phyloP scores from a whole-genome alignment of 2,113 vertebrate species.

The Pterocles gutturalis region DNA sequence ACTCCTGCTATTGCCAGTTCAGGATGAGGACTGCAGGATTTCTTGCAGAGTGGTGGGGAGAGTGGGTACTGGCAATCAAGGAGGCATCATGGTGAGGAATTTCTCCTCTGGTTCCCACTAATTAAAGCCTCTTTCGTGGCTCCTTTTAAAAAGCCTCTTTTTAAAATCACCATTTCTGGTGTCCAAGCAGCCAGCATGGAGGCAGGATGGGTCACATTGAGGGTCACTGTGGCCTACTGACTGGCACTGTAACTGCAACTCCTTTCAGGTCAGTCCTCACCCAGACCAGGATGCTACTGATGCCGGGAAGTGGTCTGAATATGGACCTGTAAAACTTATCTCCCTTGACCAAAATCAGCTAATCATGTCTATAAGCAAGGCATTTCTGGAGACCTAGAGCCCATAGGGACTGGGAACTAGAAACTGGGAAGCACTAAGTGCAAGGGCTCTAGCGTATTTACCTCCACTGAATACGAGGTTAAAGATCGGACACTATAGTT shows the following conservation, averaged over 20 bases:
- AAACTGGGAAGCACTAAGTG: background rate
- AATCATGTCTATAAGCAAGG: background rate
- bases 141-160: background rate
- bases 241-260: background rate
- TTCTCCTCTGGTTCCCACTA: background rate
- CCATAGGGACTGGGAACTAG: background rate
- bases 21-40: background rate
- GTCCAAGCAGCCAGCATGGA: background rate
- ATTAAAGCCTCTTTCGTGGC: background rate
- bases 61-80: background rate
- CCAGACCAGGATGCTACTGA: background rate
- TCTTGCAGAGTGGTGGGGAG: background rate
- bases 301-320: background rate
- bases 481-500: background rate
- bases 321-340: background rate
- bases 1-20: background rate
- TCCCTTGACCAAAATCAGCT: background rate
- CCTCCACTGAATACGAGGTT: background rate
- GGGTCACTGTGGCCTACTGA: fast-evolving
- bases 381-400: background rate
- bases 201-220: background rate
- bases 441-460: background rate
- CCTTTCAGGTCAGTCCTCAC: background rate
- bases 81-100: background rate
- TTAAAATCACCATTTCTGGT: background rate